Percentiles rank a stretch among this genome's conserved stretches.
Evolutionary conservation across 2,797 vertebrate species (phyloP).

Genomic region (Sebastes nivosus): DNA sequence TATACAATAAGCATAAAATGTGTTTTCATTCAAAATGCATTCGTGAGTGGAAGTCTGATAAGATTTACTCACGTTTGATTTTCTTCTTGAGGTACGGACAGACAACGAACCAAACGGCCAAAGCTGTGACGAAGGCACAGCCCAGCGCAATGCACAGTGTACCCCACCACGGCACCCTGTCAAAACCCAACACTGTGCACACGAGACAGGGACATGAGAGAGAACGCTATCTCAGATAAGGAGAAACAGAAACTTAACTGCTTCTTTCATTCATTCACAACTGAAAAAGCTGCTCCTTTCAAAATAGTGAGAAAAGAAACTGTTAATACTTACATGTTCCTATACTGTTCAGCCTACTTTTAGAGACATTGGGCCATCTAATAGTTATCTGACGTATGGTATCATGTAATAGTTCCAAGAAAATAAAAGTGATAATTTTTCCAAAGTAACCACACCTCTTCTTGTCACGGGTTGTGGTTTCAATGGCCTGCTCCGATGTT

Average conservation of each 20-base stretch:
- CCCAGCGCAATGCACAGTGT: slow-evolving; percentile 89
- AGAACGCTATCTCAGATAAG: slow-evolving; percentile 33
- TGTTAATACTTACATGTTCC: neutral
- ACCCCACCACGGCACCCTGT: slow-evolving; percentile 93
- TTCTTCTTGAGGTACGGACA: slow-evolving; percentile 95
- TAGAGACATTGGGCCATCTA: neutral
- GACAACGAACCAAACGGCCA: slow-evolving; percentile 92
- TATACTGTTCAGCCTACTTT: neutral
- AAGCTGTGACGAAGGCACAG: slow-evolving; percentile 87
- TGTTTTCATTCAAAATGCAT: neutral
- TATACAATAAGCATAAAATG: neutral
- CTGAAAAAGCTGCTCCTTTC: neutral
- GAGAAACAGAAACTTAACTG: neutral
- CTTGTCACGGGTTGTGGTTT: neutral
- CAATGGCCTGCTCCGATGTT: neutral
- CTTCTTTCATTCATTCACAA: slow-evolving; percentile 7
- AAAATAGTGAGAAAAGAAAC: neutral
- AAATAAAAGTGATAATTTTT: neutral
- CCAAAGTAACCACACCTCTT: neutral
- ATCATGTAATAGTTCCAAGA: neutral
- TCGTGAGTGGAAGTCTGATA: neutral
- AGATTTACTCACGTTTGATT: slow-evolving; percentile 88
- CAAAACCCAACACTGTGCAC: slow-evolving; percentile 92
- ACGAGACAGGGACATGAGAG: slow-evolving; percentile 73
- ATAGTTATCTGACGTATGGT: neutral